phyloP scores from a whole-genome alignment of 35 echinoderm and acorn worm genomes.

The Heliocidaris tuberculata region DNA sequence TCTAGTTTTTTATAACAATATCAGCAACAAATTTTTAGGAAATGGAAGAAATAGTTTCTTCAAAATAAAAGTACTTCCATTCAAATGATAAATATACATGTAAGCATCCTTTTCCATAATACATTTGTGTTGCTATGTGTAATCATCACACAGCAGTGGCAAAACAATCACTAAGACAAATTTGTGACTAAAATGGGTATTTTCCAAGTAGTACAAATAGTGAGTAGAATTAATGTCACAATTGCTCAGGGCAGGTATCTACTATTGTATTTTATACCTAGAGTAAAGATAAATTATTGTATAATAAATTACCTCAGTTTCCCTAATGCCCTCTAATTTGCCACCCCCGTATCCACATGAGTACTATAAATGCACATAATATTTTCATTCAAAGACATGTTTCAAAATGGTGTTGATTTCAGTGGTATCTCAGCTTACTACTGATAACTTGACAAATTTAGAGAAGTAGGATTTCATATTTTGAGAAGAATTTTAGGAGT shows the following conservation, averaged over 20 bases:
- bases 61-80: background rate
- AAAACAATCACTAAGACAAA: background rate
- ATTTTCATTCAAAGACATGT: too few species aligned
- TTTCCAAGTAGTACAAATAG: background rate
- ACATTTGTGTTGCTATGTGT: background rate
- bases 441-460: too few species aligned
- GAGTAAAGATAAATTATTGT: background rate
- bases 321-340: background rate
- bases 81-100: too few species aligned
- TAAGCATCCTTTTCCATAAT: background rate
- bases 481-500: too few species aligned
- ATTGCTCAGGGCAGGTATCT: too few species aligned
- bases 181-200: background rate
- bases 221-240: background rate
- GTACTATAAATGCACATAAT: background rate
- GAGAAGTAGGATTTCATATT: too few species aligned
- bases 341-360: background rate
- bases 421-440: too few species aligned
- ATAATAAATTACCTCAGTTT: background rate
- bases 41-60: background rate
- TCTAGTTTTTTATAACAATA: background rate
- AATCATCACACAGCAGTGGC: background rate
- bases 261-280: too few species aligned
- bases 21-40: background rate
- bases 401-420: too few species aligned